These are phyloP conservation scores for Oscheius sp. DNA, from an alignment of 2,888 invertebrate genomes.

Conservation along the genomic window DNA sequence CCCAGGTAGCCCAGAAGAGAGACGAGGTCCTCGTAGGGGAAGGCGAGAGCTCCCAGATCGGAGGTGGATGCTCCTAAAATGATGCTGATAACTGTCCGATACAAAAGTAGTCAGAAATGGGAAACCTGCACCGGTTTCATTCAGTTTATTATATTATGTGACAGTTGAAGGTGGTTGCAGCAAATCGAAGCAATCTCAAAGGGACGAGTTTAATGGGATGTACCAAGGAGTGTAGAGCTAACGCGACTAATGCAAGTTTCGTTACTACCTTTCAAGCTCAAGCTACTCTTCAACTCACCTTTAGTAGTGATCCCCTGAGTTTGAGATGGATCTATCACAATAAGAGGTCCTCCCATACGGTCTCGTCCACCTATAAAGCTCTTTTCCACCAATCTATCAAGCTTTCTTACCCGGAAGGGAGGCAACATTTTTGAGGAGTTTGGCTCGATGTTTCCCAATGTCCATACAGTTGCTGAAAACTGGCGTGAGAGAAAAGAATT, in stretches of 20 bases:
- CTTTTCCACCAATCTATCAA: not conserved
- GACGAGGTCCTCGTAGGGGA: slow-evolving; percentile 56
- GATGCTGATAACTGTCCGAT: too few species aligned
- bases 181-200: not conserved
- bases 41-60: slow-evolving; percentile 19
- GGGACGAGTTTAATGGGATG: not conserved
- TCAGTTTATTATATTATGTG: not conserved
- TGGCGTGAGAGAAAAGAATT: not conserved
- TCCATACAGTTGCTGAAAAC: slow-evolving; percentile 34
- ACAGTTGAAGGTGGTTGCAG: not conserved
- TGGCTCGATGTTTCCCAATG: slow-evolving; percentile 41
- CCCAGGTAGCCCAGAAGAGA: slow-evolving; percentile 51
- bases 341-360: slow-evolving; percentile 37
- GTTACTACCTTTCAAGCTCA: not conserved
- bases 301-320: slow-evolving; percentile 17
- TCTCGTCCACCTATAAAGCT: slow-evolving; percentile 30
- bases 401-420: slow-evolving; percentile 40
- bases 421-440: slow-evolving; percentile 39
- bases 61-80: slow-evolving; percentile 40
- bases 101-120: too few species aligned
- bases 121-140: too few species aligned
- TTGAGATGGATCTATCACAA: slow-evolving; percentile 42
- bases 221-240: not conserved
- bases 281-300: not conserved
- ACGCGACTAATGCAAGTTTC: not conserved